Percentiles rank a stretch among this genome's conserved stretches.
Conservation (phyloP, 2,888 invertebrate species). For the Synergus japonicus region DNA sequence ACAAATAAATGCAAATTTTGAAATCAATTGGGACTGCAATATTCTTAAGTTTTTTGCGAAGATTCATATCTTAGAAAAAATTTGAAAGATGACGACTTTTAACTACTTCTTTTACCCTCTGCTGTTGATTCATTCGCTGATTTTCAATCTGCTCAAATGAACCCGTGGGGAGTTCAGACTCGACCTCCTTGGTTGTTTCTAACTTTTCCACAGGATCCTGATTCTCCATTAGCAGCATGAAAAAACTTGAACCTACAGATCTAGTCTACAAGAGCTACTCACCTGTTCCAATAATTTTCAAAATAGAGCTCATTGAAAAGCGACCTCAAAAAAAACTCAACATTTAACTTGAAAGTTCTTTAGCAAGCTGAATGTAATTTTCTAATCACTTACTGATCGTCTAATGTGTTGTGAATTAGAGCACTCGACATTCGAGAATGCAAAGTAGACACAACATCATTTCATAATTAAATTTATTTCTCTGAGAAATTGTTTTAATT, state of each 20-base stretch:
- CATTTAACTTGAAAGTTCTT: not conserved
- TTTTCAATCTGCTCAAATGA: constrained; percentile 67
- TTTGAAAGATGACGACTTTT: constrained; percentile 39
- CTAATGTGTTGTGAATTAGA: constrained; percentile 22
- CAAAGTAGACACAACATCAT: not conserved
- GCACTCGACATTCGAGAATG: constrained; percentile 17
- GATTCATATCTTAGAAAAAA: not conserved
- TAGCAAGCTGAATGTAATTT: not conserved
- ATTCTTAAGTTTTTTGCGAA: not conserved
- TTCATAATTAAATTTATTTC: not conserved
- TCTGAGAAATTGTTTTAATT: not conserved
- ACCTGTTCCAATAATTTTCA: constrained; percentile 54
- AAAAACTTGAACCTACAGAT: constrained; percentile 76
- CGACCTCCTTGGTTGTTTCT: constrained; percentile 66
- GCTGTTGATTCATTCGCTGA: constrained; percentile 71
- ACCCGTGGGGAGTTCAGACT: constrained; percentile 65
- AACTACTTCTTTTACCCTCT: constrained; percentile 71
- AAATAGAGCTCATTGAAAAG: constrained; percentile 37
- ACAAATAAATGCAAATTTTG: not conserved
- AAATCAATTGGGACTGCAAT: not conserved
- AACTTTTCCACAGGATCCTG: constrained; percentile 68
- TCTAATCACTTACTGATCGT: constrained; percentile 19
- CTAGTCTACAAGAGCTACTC: constrained; percentile 75
- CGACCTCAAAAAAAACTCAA: not conserved
- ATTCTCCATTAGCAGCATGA: constrained; percentile 75